A percentile compares a stretch with the other conserved stretches of the same genome.
Conservation (phyloP, 1,140 invertebrate species). For the Achroia grisella region DNA sequence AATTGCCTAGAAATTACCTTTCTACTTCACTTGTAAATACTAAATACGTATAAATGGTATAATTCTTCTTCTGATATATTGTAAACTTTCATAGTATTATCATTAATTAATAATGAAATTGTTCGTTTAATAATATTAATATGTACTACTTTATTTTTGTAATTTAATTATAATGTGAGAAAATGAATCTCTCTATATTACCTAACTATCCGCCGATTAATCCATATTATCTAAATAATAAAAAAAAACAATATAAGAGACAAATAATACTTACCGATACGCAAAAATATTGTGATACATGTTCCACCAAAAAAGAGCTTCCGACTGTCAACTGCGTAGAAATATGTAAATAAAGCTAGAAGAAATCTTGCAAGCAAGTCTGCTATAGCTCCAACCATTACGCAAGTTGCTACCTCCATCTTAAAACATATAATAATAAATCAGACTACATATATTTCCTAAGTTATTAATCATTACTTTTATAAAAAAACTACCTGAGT, state of each 20-base stretch:
- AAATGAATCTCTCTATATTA: too few relatives aligned
- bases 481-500: slow-evolving; percentile 32
- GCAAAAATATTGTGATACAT: slow-evolving; percentile 43
- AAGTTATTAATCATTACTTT: neutral
- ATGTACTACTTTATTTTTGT: too few relatives aligned
- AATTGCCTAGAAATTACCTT: too few relatives aligned
- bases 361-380: slow-evolving; percentile 48
- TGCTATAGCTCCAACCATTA: slow-evolving; percentile 57
- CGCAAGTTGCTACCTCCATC: slow-evolving; percentile 62
- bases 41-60: too few relatives aligned
- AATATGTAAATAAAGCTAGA: slow-evolving; percentile 55
- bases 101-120: too few relatives aligned
- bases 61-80: too few relatives aligned
- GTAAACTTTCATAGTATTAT: too few relatives aligned
- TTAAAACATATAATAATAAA: slow-evolving; percentile 22
- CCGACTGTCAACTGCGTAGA: slow-evolving; percentile 50
- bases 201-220: too few relatives aligned
- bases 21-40: too few relatives aligned
- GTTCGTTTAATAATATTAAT: too few relatives aligned
- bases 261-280: slow-evolving; percentile 41
- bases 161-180: too few relatives aligned
- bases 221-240: too few relatives aligned
- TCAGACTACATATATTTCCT: neutral
- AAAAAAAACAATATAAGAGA: slow-evolving; percentile 2
- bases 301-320: slow-evolving; percentile 53